Evolutionary conservation across 1,140 invertebrate genomes (phyloP), one percentile per base, ranked within the genome.

Genomic region (Drosophila tsacasi): DNA sequence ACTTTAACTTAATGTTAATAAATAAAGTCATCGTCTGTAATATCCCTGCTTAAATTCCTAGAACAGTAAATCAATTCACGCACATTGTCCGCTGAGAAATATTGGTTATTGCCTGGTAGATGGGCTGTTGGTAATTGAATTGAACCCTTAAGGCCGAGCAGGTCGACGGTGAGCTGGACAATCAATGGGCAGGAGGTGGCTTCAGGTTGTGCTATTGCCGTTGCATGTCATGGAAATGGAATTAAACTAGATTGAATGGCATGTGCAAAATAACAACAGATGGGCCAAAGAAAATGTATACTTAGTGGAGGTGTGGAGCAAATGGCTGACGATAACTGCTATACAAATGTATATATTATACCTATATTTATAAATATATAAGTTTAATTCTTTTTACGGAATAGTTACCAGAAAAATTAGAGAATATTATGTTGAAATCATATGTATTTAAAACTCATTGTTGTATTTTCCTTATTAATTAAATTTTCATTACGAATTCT

Each of bases 221-320:
- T 76, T 50, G 30, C 46, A 76, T 76, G 73, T 30, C 72, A 76
- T 66, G 46, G 25, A 73, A 76, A 60, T 76, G 39, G n/a, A 76
- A 76, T 50, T 73, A 61, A 75, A 77, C 44, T 69, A 58, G 32
- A 69, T 55, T 76, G 72, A 50, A 67, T 54, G 62, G 55, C 52
- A 39, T 58, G 44, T 58, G 61, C 60, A 65, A 44, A 57, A 49
- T 40, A 74, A 44, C 27, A 65, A 47, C 49, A 57, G 39, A 64
- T 64, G 61, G 61, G 30, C 19, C 40, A 19, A 55, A 15, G 39
- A 17, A 42, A 13, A 25, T 2, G 13, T 42, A 17, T 23, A 50
- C 44, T 47, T 17, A 21, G n/a, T 19, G 13, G 10, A 15, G n/a
- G 12, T 8, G 12, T 10, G 50, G 12, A 35, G 3, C 50, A 21